These are phyloP conservation scores for Nothocercus nigrocapillus DNA, from an alignment of 2,113 vertebrate genomes.

Conservation along the genomic window DNA sequence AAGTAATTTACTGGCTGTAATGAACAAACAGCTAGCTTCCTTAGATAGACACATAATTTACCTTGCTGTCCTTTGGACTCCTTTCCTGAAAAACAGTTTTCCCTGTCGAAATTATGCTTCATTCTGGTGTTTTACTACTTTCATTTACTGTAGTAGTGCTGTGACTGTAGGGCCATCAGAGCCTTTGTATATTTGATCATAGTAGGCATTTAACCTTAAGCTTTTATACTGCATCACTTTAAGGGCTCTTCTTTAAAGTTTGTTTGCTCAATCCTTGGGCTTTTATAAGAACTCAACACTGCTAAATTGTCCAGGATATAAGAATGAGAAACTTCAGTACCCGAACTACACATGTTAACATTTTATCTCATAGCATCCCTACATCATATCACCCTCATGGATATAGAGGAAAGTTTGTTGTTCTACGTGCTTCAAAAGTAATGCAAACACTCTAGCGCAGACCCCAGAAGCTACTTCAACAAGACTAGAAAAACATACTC, in stretches of 20 bases:
- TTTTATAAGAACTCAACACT: neutral
- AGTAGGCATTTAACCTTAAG: neutral
- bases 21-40: neutral
- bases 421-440: neutral
- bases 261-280: neutral
- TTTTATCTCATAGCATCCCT: neutral
- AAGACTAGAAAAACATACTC: neutral
- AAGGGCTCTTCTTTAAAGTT: neutral
- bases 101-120: neutral
- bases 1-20: neutral
- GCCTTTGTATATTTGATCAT: neutral
- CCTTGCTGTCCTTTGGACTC: neutral
- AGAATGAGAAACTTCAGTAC: neutral
- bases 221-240: neutral
- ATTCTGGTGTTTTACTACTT: neutral
- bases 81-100: neutral
- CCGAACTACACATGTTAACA: neutral
- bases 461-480: neutral
- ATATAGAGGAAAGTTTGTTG: neutral
- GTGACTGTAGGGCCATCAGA: neutral
- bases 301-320: neutral
- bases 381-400: too few relatives aligned
- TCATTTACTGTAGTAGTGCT: neutral
- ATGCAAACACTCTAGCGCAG: neutral
- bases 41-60: neutral